Conservation (phyloP, 2,888 invertebrate species). For the Monochamus alternatus region DNA sequence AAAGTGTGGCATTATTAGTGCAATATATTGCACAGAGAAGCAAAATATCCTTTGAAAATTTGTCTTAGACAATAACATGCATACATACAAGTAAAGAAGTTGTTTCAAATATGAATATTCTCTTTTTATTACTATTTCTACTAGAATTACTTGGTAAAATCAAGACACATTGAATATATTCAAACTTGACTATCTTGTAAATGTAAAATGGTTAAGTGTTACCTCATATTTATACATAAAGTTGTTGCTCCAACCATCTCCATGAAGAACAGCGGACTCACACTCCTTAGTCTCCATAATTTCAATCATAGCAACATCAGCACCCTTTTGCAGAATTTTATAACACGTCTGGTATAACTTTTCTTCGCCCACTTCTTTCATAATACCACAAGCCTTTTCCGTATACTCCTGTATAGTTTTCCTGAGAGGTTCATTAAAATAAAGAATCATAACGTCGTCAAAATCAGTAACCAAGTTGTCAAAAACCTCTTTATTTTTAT, state of each 20-base stretch:
- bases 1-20: no score
- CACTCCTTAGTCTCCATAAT: slow-evolving; percentile 18
- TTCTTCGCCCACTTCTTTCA: slow-evolving; percentile 28
- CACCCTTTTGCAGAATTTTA: slow-evolving; percentile 27
- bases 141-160: no score
- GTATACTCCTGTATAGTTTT: slow-evolving; percentile 25
- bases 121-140: no score
- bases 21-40: no score
- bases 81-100: no score
- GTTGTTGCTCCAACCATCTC: slow-evolving; percentile 42
- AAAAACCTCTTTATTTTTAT: slow-evolving; percentile 41
- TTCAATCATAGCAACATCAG: slow-evolving; percentile 25
- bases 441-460: neutral
- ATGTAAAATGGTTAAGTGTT: neutral
- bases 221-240: slow-evolving; percentile 38
- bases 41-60: no score
- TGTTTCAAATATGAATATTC: no score
- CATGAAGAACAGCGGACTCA: slow-evolving; percentile 40
- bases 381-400: slow-evolving; percentile 23
- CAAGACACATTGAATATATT: no score
- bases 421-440: neutral
- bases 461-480: slow-evolving; percentile 2
- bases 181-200: no score
- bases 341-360: slow-evolving; percentile 34
- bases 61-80: no score